Evolutionary conservation across 2,888 invertebrate species (phyloP).

Genomic region (Caenorhabditis imperialis): DNA sequence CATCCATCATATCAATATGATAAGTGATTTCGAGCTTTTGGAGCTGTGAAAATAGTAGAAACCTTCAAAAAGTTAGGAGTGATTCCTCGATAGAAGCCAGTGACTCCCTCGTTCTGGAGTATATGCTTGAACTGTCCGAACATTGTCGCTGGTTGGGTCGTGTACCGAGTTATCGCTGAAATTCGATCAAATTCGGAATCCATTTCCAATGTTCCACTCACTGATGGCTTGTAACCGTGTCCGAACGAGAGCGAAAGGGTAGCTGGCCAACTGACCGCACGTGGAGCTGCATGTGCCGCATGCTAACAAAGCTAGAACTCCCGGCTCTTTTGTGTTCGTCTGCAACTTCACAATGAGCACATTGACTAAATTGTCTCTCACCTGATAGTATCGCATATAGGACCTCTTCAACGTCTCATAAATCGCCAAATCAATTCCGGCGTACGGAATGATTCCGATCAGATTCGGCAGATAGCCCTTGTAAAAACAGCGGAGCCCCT

Average conservation of each 20-base stretch:
- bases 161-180: constrained; percentile 53
- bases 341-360: not conserved
- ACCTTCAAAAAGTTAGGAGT: constrained; percentile 98
- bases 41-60: not conserved
- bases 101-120: constrained; percentile 88
- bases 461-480: constrained; percentile 95
- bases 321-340: constrained; percentile 84
- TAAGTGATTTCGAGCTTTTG: not conserved
- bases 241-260: constrained; percentile 94
- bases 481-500: constrained; percentile 91
- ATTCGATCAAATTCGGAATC: not conserved
- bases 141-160: constrained; percentile 72
- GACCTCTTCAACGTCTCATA: constrained; percentile 91
- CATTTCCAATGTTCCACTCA: too few relatives aligned
- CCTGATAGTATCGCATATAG: constrained; percentile 36
- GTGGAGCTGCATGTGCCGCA: constrained; percentile 95
- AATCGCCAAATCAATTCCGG: constrained; percentile 97
- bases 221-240: constrained; percentile 90
- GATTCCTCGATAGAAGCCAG: constrained; percentile 95
- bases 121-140: constrained; percentile 81
- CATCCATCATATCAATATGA: not conserved
- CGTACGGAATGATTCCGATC: constrained; percentile 93
- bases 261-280: constrained; percentile 95
- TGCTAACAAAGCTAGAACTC: constrained; percentile 88
- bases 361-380: constrained; percentile 11